A percentile compares a stretch with the other conserved stretches of the same genome.
Evolutionary conservation across 2,797 vertebrate species (phyloP).

Genomic region (Eulemur albifrons): DNA sequence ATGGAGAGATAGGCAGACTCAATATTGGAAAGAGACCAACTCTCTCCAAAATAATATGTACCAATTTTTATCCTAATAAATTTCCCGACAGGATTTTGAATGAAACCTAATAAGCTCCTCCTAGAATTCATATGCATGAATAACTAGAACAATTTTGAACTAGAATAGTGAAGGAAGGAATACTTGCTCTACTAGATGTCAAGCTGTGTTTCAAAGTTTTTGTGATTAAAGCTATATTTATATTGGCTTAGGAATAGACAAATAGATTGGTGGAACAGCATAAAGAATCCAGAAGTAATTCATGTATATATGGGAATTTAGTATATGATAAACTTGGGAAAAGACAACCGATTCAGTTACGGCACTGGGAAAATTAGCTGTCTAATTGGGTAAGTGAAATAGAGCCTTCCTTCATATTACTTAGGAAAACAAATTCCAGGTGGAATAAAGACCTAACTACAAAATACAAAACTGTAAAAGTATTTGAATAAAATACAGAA

Average conservation of each 20-base stretch:
- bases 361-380: neutral
- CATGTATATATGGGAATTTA: neutral
- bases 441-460: neutral
- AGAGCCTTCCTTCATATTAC: neutral
- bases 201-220: neutral
- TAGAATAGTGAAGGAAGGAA: neutral
- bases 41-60: constrained; percentile 31
- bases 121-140: constrained; percentile 8
- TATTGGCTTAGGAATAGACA: neutral
- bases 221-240: constrained; percentile 16
- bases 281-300: constrained; percentile 18
- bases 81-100: constrained; percentile 25
- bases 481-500: constrained; percentile 11
- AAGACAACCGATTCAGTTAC: neutral
- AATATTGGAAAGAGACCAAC: neutral
- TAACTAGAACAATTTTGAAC: neutral
- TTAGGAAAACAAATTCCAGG: constrained; percentile 31
- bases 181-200: neutral
- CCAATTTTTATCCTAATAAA: neutral
- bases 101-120: neutral
- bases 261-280: neutral
- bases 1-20: constrained; percentile 5
- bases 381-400: constrained; percentile 14
- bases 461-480: neutral
- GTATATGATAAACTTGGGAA: constrained; percentile 32